A percentile compares a stretch with the other conserved stretches of the same genome.
phyloP scores from a whole-genome alignment of 1,140 invertebrate genomes.

The Heliothis virescens region DNA sequence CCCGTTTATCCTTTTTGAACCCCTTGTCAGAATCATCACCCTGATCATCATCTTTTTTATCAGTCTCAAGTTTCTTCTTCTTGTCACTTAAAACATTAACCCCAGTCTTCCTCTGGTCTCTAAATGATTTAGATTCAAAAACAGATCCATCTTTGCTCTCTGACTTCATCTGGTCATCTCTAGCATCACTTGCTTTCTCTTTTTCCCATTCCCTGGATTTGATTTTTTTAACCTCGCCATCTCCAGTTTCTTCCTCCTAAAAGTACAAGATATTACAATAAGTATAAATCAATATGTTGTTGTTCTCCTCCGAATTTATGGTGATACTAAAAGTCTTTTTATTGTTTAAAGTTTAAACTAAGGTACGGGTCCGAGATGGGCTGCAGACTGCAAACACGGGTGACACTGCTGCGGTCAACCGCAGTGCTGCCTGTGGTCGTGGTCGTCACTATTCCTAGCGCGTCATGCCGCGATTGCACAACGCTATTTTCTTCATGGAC shows the following conservation, averaged over 20 bases:
- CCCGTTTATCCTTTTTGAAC: slow-evolving; percentile 75
- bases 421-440: too few species aligned
- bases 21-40: slow-evolving; percentile 68
- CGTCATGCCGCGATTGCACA: too few species aligned
- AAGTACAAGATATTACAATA: slow-evolving; percentile 45
- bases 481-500: too few species aligned
- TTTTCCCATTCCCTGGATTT: slow-evolving; percentile 83
- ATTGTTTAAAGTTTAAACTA: too few species aligned
- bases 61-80: slow-evolving; percentile 78
- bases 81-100: slow-evolving; percentile 67
- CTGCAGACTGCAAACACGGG: too few species aligned
- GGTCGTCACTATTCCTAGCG: too few species aligned
- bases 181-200: slow-evolving; percentile 78
- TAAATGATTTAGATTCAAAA: slow-evolving; percentile 79
- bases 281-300: too few species aligned
- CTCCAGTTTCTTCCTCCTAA: slow-evolving; percentile 79
- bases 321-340: too few species aligned
- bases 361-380: too few species aligned
- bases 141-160: slow-evolving; percentile 72
- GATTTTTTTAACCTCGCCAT: slow-evolving; percentile 83
- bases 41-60: slow-evolving; percentile 76
- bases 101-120: slow-evolving; percentile 74
- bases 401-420: too few species aligned
- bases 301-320: too few species aligned
- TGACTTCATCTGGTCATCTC: slow-evolving; percentile 81